Evolutionary conservation across 2,888 invertebrate species (phyloP), one percentile per base, ranked within the genome.

Genomic region (Azorinus chamasolen): DNA sequence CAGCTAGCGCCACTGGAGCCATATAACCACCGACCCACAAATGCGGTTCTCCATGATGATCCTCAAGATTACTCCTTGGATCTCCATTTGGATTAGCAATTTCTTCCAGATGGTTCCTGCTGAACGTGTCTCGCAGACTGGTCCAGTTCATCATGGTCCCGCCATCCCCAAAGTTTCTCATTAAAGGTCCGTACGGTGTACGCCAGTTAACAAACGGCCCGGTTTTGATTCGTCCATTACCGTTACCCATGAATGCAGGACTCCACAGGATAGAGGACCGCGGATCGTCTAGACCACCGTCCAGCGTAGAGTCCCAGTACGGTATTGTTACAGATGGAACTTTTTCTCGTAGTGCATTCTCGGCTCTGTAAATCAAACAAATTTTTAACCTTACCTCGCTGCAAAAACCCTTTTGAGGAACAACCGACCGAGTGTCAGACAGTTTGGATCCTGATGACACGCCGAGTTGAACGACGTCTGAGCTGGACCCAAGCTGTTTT

Each of bases 21-120:
- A 90, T 86, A 24, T 87, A 83, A 1, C 90, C 90, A 0, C 90
- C 87, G 0, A 87, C 66, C 85, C 85, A 87, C 0, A 83, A 73
- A 70, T 87, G 87, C 0, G 83, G 83, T 27, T 83, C 84, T 0
- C 83, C 84, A 27, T 84, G 84, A 20, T 81, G 79, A 39, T 84
- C 80, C 46, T 87, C 87, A 16, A 87, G 25, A 57, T 87, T 87
- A 22, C 64, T 69, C 50, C 73, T 69, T 12, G 79, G 76, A 5
- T 75, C 65, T 1, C 83, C 85, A 20, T 76, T 66, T 1, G 85
- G 85, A 37, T 83, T 72, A 8, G 77, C 63, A 14, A 87, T 87
- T 25, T 86, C 83, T 2, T 68, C 76, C 20, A 85, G 61, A 24
- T 79, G 77, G 4, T 57, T 69, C 58, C 79, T 64, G 5, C 73